Conservation (phyloP, 1,140 invertebrate genomes). For the Thaumatotibia leucotreta region DNA sequence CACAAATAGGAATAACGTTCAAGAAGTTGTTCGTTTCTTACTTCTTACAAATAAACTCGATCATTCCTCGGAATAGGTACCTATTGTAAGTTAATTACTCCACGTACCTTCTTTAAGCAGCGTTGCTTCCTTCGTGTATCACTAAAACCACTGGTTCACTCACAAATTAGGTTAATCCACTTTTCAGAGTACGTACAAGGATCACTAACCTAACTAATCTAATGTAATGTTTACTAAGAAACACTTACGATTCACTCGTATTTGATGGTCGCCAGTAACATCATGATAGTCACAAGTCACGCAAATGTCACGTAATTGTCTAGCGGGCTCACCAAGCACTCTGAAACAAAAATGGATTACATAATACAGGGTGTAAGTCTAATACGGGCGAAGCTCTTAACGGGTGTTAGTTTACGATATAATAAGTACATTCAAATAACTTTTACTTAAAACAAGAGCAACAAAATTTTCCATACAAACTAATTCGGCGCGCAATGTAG, state of each 20-base stretch:
- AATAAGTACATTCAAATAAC: no score
- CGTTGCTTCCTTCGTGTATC: neutral
- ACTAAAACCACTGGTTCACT: neutral
- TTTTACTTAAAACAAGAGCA: no score
- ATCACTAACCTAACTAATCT: neutral
- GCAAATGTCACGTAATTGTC: constrained; percentile 33
- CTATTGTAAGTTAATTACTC: no score
- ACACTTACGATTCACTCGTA: constrained; percentile 24
- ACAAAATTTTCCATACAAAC: no score
- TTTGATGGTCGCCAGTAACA: constrained; percentile 27
- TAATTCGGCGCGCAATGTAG: no score
- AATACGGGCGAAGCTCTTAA: no score
- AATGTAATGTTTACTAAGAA: neutral
- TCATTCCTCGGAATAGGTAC: no score
- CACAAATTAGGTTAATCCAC: neutral
- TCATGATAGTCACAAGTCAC: constrained; percentile 27
- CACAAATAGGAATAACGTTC: neutral
- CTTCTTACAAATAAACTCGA: neutral
- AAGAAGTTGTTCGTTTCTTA: neutral
- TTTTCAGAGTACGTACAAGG: neutral
- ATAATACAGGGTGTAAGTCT: no score
- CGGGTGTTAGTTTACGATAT: no score
- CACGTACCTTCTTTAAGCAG: neutral
- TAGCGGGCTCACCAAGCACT: constrained; percentile 10
- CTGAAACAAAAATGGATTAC: constrained; percentile 24